Evolutionary conservation across 2,888 invertebrate species (phyloP), one percentile per base, ranked within the genome.

Genomic region (Glaucopsyche alexis): DNA sequence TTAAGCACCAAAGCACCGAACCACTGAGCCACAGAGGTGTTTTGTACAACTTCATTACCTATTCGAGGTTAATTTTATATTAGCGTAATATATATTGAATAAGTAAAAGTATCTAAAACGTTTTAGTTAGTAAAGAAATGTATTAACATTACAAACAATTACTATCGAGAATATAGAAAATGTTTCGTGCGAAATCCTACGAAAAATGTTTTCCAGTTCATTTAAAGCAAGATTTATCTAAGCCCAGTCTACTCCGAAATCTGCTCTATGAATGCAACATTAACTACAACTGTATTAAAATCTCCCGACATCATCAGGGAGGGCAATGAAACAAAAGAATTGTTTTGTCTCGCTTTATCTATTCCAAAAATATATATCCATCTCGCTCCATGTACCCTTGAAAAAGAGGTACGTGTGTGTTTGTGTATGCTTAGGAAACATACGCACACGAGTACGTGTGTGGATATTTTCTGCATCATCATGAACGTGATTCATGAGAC

Each of bases 251-350:
- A 71, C 72, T 29, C 74, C 65, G 75, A 75, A 77, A 75, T 75
- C 72, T 74, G 75, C 72, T 78, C 75, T 80, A 79, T 79, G 79
- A 78, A 76, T 80, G 81, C 80, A 85, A 87, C 84, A 85, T 84
- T 86, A 86, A 87, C 84, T 87, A 88, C 87, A 88, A 91, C 88
- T 88, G 88, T 92, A 88, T 91, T 90, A 90, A 86, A 89, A 87
- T 88, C 85, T 87, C 85, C 81, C 83, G 80, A 80, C 85, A 84
- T 87, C 85, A 87, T 85, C 84, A 83, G 86, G 85, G 86, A 87
- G 91, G 89, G 90, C 89, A 88, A 84, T 89, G 88, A 92, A 92
- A 93, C 92, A 93, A 93, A 90, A 90, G 90, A 80, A 78, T 76
- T 81, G 73, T 81, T 80, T 78, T 80, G 76, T 90, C 87, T 83